A percentile compares a stretch with the other conserved stretches of the same genome.
Conservation (phyloP, 2,888 invertebrate genomes). For the Trachelus iudaicus region DNA sequence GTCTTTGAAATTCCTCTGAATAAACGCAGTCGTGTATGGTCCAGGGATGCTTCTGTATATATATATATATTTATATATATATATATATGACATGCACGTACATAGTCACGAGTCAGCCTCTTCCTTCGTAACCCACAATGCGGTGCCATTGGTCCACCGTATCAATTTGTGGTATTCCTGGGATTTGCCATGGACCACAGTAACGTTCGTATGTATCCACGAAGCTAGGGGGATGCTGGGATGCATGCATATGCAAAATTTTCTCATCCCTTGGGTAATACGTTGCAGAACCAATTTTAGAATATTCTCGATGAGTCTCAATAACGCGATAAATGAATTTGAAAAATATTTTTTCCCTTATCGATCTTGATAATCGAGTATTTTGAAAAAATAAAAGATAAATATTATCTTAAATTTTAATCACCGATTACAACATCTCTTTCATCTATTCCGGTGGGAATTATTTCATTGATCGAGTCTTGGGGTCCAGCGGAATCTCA, state of each 20-base stretch:
- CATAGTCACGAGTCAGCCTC: too few relatives aligned
- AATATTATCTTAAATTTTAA: background rate
- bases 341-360: too few relatives aligned
- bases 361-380: too few relatives aligned
- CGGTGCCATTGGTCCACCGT: background rate
- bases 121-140: background rate
- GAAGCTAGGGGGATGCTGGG: too few relatives aligned
- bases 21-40: background rate
- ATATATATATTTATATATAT: background rate
- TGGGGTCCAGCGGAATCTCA: background rate
- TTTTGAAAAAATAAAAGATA: background rate
- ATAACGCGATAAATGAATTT: too few relatives aligned
- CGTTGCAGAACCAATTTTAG: too few relatives aligned
- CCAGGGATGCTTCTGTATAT: background rate
- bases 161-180: background rate
- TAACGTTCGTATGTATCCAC: background rate
- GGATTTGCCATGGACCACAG: background rate
- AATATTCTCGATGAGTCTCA: too few relatives aligned
- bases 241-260: too few relatives aligned
- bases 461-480: background rate
- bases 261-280: too few relatives aligned
- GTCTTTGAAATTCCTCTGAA: background rate
- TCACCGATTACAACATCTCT: background rate
- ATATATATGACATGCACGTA: too few relatives aligned
- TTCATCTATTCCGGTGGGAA: background rate